Conservation (phyloP, 2,797 vertebrate genomes). For the Philypnodon macrostomus region DNA sequence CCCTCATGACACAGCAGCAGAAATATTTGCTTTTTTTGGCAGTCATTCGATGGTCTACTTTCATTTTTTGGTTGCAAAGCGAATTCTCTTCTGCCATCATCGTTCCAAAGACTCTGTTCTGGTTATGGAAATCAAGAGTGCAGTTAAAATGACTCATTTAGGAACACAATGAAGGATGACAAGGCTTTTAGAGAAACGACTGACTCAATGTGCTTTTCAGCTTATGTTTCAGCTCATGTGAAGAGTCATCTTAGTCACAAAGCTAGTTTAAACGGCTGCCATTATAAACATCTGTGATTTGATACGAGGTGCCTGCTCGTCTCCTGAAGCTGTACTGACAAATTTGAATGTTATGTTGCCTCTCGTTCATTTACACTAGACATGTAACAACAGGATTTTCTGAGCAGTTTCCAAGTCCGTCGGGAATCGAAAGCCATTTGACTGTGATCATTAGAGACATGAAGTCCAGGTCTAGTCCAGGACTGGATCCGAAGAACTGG, state of each 20-base stretch:
- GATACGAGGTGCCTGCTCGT: conserved; percentile 46
- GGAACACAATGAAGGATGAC: conserved; percentile 17
- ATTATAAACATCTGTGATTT: conserved; percentile 54
- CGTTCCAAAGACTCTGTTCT: conserved; percentile 43
- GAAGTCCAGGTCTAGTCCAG: conserved; percentile 32
- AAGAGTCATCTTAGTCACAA: conserved; percentile 19
- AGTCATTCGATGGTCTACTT: conserved; percentile 36
- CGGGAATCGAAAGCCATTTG: conserved; percentile 22
- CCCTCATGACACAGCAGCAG: conserved; percentile 57
- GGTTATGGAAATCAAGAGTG: conserved; percentile 35
- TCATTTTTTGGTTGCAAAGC: conserved; percentile 51
- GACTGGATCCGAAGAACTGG: conserved; percentile 55
- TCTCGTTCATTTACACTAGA: conserved; percentile 25
- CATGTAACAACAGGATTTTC: conserved; percentile 51
- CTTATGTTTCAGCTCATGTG: conserved; percentile 8
- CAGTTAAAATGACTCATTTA: conserved; percentile 34
- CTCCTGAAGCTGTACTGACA: conserved; percentile 51
- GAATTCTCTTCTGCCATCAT: conserved; percentile 47
- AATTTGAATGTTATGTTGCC: conserved; percentile 39
- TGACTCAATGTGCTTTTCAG: conserved; percentile 27
- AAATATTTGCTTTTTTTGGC: conserved; percentile 68
- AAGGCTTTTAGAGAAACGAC: conserved; percentile 21
- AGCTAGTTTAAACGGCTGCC: conserved; percentile 24
- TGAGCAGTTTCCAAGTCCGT: conserved; percentile 18
- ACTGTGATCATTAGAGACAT: conserved; percentile 40